These are phyloP conservation scores for Apistogramma diplotaenia DNA, from an alignment of 2,113 vertebrate genomes.

Conservation along the genomic window DNA sequence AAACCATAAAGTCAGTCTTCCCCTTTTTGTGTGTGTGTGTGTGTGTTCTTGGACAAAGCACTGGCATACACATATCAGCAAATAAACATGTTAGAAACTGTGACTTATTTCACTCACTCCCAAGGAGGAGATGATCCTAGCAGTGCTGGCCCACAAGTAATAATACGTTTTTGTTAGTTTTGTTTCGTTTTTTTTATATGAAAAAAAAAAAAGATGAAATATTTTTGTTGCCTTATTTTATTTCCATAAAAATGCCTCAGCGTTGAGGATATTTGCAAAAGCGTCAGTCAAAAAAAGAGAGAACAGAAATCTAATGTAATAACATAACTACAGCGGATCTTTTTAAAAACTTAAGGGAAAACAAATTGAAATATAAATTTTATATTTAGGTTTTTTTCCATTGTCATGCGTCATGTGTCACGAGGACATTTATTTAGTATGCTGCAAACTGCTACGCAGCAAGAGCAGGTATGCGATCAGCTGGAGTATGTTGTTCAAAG, in stretches of 20 bases:
- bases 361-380: neutral
- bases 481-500: neutral
- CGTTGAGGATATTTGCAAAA: neutral
- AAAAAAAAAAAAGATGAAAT: conserved; percentile 17
- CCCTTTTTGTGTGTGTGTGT: neutral
- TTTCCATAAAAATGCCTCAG: conserved; percentile 5
- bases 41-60: neutral
- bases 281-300: conserved; percentile 4
- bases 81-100: conserved; percentile 18
- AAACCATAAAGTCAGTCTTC: neutral
- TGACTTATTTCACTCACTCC: conserved; percentile 6
- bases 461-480: neutral
- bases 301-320: neutral
- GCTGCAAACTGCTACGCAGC: neutral
- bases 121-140: neutral
- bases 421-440: conserved; percentile 1
- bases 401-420: neutral
- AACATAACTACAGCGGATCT: neutral
- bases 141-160: conserved; percentile 33
- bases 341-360: neutral
- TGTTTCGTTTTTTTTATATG: conserved; percentile 33
- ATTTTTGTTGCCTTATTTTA: conserved; percentile 43
- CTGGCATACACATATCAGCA: conserved; percentile 6
- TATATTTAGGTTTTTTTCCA: neutral
- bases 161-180: too few relatives aligned